Base-by-base conservation (phyloP, 2,888 invertebrate genomes). In the Crioceris asparagi region DNA sequence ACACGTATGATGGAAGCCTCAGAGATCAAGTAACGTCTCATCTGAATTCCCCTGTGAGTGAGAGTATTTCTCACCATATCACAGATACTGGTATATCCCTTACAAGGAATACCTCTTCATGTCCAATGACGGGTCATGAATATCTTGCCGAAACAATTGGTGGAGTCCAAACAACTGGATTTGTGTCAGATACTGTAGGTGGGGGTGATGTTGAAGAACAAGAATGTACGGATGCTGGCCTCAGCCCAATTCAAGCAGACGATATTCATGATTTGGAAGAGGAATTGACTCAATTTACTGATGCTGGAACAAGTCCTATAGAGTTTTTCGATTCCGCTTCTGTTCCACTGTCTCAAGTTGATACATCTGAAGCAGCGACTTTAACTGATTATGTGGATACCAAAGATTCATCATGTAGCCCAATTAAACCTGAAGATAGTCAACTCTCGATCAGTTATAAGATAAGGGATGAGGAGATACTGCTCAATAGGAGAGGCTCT, bases 11-110 rank as follows among this genome's bases (percentile, higher is more conserved):
- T 43, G 64, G 64, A 32, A 63, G 57, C 39, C 55, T 55, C 10
- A 31, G 36, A 4, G 47, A 51, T 12, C 32, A 39, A 21, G 36
- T 43, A 2, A 32, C 37, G 5, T 45, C 48, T 4, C 47, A 47
- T 17, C 40, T 41, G 16, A 62, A 63, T 39, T 68, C 69, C 17
- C 67, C 69, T 3, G 52, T 53, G 14, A 68, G 68, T 14, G 66
- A 65, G 27, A 71, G 70, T 49, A 55, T 59, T 3, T 71, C 72
- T 1, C 71, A 70, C 53, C 68, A 68, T 42, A 62, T 70, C 14
- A 68, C 69, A 7, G 71, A 72, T 50, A 72, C 71, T 6, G 71
- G 72, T 4, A 72, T 71, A 40, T 70, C 70, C 29, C 47, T 71
- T 34, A 71, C 71, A 1, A 54, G 69, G 43, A 69, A 68, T 11